Evolutionary conservation across 2,888 invertebrate genomes (phyloP).

Genomic region (Athalia cordata): DNA sequence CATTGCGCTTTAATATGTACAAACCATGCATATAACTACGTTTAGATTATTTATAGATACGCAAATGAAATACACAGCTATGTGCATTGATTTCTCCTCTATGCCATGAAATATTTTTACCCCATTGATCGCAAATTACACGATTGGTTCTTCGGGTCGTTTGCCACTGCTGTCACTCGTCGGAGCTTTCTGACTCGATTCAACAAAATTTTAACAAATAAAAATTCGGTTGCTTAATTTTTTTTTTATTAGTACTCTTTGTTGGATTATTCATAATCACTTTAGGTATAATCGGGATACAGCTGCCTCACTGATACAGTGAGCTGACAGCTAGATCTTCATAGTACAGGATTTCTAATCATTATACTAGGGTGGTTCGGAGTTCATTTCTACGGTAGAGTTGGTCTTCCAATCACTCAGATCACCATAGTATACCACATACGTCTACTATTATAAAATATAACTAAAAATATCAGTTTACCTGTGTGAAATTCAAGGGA

Average conservation of each 20-base stretch:
- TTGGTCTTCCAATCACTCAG: constrained; percentile 10
- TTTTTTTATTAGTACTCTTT: constrained; percentile 68
- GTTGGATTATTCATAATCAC: constrained; percentile 59
- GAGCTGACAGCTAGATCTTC: constrained; percentile 57
- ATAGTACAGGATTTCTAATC: constrained; percentile 49
- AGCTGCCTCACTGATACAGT: constrained; percentile 72
- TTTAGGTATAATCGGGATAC: constrained; percentile 59
- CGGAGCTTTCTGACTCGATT: constrained; percentile 1
- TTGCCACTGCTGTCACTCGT: constrained; percentile 31
- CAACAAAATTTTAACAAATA: constrained; percentile 41
- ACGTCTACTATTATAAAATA: constrained; percentile 38
- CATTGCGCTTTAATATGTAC: constrained; percentile 63
- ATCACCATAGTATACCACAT: constrained; percentile 26
- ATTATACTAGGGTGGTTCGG: constrained; percentile 21
- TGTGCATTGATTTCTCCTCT: constrained; percentile 45
- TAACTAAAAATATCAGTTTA: constrained; percentile 17
- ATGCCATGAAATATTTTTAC: constrained; percentile 32
- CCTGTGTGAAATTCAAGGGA: constrained; percentile 21
- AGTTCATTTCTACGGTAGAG: constrained; percentile 10
- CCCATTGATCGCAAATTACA: constrained; percentile 13
- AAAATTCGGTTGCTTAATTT: constrained; percentile 51
- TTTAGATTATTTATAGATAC: constrained; percentile 57
- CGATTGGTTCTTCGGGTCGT: constrained; percentile 45
- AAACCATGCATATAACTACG: constrained; percentile 59
- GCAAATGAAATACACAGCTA: constrained; percentile 58